Conservation (phyloP, 2,888 invertebrate species). For the Horisme vitalbata region DNA sequence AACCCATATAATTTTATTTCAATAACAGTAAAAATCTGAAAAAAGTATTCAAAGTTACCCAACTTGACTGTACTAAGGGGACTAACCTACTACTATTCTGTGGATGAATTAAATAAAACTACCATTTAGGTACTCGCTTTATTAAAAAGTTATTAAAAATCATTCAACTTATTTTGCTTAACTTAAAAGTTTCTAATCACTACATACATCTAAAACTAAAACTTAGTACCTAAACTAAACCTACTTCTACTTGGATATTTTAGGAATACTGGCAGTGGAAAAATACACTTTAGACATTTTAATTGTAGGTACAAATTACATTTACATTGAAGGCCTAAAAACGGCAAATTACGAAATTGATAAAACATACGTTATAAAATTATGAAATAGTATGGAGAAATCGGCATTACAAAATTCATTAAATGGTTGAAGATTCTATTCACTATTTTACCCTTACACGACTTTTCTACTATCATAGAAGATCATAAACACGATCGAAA, state of each 20-base stretch:
- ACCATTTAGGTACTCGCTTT: constrained; percentile 47
- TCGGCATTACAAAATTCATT: constrained; percentile 9
- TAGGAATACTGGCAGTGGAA: constrained; percentile 82
- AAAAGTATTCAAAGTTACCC: neutral
- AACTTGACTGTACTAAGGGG: too few species aligned
- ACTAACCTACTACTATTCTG: too few species aligned
- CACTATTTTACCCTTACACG: constrained; percentile 16
- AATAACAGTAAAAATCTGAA: too few species aligned
- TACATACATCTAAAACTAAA: constrained; percentile 46
- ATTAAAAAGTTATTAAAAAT: constrained; percentile 82
- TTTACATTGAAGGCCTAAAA: constrained; percentile 39
- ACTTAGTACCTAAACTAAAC: constrained; percentile 47
- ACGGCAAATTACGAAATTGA: constrained; percentile 26
- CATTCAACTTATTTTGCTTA: constrained; percentile 72
- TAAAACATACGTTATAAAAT: constrained; percentile 6
- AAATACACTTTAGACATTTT: constrained; percentile 66
- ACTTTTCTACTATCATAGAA: constrained; percentile 30
- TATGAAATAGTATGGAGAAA: constrained; percentile 10
- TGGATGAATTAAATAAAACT: constrained; percentile 13
- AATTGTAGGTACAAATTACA: constrained; percentile 54
- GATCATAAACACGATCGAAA: constrained; percentile 44
- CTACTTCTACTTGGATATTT: constrained; percentile 68
- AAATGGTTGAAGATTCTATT: constrained; percentile 18
- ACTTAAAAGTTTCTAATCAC: constrained; percentile 41
- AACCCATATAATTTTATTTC: too few species aligned